These are phyloP conservation scores for Argyra leucocephala DNA, from an alignment of 2,888 invertebrate species.

Conservation along the genomic window DNA sequence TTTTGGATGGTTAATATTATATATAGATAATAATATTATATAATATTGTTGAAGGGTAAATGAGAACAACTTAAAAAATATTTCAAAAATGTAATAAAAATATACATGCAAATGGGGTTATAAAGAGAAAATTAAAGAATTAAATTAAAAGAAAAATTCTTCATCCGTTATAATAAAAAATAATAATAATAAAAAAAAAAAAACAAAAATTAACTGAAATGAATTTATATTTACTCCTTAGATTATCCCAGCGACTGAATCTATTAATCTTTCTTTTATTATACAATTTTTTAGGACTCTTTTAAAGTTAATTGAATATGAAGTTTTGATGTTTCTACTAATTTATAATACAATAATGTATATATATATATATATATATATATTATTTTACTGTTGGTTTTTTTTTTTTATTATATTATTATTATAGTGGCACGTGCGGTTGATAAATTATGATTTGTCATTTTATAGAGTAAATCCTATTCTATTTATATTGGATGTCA, in stretches of 20 bases:
- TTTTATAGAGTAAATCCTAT: neutral
- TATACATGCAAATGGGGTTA: no score
- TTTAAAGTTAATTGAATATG: neutral
- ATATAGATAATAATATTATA: no score
- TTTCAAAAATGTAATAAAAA: no score
- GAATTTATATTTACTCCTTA: neutral
- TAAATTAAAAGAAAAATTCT: neutral
- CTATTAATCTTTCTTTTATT: slow-evolving; percentile 3
- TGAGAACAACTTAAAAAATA: no score
- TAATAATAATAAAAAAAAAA: neutral
- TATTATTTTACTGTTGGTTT: neutral
- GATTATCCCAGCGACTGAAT: neutral
- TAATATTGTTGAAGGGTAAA: no score
- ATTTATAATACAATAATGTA: neutral
- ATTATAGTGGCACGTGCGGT: neutral
- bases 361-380: no score
- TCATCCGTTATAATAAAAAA: no score
- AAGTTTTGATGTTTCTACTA: slow-evolving; percentile 3
- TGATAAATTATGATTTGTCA: neutral
- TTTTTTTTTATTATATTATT: neutral
- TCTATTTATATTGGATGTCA: no score
- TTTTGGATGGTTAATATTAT: no score
- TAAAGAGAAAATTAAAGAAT: neutral
- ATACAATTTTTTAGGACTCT: neutral
- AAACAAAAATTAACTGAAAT: neutral